Evolutionary conservation across 2,888 invertebrate genomes (phyloP).

Genomic region (Brachyopa scutellaris): DNA sequence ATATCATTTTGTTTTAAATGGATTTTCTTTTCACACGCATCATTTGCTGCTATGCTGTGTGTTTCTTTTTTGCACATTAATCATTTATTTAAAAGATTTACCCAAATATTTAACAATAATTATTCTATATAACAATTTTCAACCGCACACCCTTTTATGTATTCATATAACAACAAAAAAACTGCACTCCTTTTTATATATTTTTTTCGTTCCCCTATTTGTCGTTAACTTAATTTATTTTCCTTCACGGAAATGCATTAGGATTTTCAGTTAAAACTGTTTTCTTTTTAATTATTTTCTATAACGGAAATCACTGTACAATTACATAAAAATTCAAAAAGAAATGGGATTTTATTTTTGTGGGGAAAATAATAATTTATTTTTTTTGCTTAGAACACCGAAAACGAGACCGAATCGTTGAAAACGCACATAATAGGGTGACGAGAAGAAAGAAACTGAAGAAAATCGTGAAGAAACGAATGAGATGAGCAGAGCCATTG

Average conservation of each 20-base stretch:
- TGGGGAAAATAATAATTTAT: constrained; percentile 35
- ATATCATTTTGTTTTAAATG: constrained; percentile 53
- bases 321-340: constrained; percentile 56
- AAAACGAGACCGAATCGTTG: constrained; percentile 61
- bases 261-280: not conserved
- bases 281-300: not conserved
- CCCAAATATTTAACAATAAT: constrained; percentile 28
- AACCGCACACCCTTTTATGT: constrained; percentile 8
- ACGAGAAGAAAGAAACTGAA: constrained; percentile 68
- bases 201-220: constrained; percentile 1
- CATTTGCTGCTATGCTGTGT: constrained; percentile 25
- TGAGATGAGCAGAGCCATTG: constrained; percentile 31
- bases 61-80: not conserved
- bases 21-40: constrained; percentile 62
- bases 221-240: constrained; percentile 2
- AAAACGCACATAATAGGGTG: constrained; percentile 32
- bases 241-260: constrained; percentile 44
- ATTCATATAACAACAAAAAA: not conserved
- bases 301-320: constrained; percentile 12
- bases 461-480: constrained; percentile 12
- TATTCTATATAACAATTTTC: not conserved
- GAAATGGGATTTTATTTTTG: constrained; percentile 42
- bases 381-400: constrained; percentile 62
- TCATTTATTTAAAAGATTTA: constrained; percentile 21
- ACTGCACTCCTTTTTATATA: constrained; percentile 28